phyloP scores from a whole-genome alignment of 2,113 vertebrate genomes.

The Passer domesticus region DNA sequence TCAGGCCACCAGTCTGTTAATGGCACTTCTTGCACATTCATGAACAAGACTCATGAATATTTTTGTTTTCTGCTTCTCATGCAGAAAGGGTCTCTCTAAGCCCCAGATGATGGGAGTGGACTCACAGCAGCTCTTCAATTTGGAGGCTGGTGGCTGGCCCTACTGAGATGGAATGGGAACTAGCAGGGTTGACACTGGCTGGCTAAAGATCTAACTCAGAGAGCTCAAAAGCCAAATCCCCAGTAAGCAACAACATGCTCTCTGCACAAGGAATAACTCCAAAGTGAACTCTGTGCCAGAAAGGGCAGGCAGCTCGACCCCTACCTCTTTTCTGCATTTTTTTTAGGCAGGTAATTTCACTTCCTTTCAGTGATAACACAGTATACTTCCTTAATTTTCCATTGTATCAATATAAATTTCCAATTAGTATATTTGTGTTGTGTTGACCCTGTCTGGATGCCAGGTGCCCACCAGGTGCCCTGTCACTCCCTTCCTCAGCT shows the following conservation, averaged over 20 bases:
- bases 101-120: fast-evolving
- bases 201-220: background rate
- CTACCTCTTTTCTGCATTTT: background rate
- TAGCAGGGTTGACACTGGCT: background rate
- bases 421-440: background rate
- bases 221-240: background rate
- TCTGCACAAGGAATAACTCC: background rate
- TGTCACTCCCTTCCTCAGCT: background rate
- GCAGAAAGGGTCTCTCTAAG: background rate
- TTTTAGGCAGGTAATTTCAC: background rate
- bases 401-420: background rate
- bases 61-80: background rate
- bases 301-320: fast-evolving
- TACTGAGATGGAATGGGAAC: background rate
- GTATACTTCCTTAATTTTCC: background rate
- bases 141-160: background rate
- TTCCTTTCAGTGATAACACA: background rate
- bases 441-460: background rate
- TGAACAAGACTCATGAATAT: fast-evolving
- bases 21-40: background rate
- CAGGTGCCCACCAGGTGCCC: background rate
- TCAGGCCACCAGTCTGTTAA: background rate
- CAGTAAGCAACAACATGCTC: background rate
- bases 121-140: fast-evolving
- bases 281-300: background rate